Base-by-base conservation (phyloP, 2,113 vertebrate genomes). In the Marmota monax region DNA sequence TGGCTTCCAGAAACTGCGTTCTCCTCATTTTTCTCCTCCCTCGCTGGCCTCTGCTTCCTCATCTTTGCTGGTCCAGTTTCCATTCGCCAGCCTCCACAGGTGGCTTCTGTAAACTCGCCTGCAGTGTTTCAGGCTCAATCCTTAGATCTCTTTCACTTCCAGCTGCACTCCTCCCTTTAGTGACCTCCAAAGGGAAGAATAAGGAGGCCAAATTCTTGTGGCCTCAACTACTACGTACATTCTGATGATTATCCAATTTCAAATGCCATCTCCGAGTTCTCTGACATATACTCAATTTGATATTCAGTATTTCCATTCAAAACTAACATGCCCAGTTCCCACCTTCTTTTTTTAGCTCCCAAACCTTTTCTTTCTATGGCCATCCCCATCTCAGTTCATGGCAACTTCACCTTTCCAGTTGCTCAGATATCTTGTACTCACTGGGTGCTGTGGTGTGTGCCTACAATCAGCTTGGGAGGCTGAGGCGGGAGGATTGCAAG, bases 321-420 rank as follows among this genome's bases (percentile, higher is more conserved):
- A 94, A 89, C 70, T 32, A 92, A 77, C 45, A 77, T 23, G 11
- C 14, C 48, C 10, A 27, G 13, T 73, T 79, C 69, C 56, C 77
- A 14, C 34, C 67, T 80, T 39, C 17, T 51, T 51, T 70, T 56
- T 88, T 53, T 39, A 7, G 3, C 45, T 39, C 65, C 22, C 34
- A 92, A 78, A 67, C 1, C 32, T 53, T 90, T 76, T 84, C 82
- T 91, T 82, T 51, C 89, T 63, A 92, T 42, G 32, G 45, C 7
- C 51, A 61, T 79, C 53, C 29, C 10, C 37, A 23, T 61, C 42
- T 82, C 56, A 48, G 6, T 37, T 67, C 58, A 65, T 58, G 70
- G 82, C 84, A 94, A 4, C 9, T 61, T 88, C 78, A 92, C 82
- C 80, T 88, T 61, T 90, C 87, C 84, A 94, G 58, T 94, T 95